Conservation (phyloP, 2,888 invertebrate species). For the Ditula angustiorana region DNA sequence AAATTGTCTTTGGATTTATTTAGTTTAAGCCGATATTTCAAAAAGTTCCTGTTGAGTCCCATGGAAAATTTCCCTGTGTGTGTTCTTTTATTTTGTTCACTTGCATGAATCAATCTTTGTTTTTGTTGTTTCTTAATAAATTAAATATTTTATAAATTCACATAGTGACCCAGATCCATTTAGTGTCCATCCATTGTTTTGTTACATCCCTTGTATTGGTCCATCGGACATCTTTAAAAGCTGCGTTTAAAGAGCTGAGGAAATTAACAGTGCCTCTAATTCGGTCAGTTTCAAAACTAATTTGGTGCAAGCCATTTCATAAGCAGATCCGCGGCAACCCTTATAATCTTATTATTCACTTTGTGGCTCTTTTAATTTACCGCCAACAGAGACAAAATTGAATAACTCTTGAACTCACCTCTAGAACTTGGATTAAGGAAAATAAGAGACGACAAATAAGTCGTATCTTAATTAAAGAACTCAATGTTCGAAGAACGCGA, state of each 20-base stretch:
- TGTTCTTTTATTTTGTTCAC: no score
- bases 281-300: slow-evolving; percentile 1
- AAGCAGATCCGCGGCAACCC: background rate
- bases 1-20: no score
- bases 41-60: no score
- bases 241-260: background rate
- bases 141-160: no score
- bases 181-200: no score
- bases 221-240: no score
- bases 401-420: slow-evolving; percentile 26
- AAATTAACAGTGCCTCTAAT: background rate
- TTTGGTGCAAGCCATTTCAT: slow-evolving; percentile 13
- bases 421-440: slow-evolving; percentile 21
- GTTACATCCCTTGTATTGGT: no score
- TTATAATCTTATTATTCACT: slow-evolving; percentile 24
- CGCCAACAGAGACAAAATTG: slow-evolving; percentile 18
- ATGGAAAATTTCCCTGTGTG: no score
- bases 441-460: background rate
- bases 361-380: slow-evolving; percentile 27
- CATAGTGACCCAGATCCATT: no score
- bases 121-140: no score
- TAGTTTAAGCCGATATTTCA: no score
- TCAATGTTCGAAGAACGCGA: background rate
- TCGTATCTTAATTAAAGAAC: background rate
- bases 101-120: no score